Evolutionary conservation across 2,113 vertebrate species (phyloP), one percentile per base, ranked within the genome.

Genomic region (Neolamprologus variostigma): DNA sequence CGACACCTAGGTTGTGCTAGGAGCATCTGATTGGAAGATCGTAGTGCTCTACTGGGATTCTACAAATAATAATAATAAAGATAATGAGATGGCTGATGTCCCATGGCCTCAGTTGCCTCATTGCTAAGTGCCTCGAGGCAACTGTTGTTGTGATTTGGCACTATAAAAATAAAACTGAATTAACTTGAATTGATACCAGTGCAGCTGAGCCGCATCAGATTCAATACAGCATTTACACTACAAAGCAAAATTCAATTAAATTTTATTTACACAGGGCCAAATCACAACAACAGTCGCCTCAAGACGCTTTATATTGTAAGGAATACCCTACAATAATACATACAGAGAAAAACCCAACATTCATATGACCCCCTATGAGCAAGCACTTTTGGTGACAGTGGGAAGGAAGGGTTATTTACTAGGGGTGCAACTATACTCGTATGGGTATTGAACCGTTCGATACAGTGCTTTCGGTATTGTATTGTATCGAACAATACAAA

Each of bases 11-110:
- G 23, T 26, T 57, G 54, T 57, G 23, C 7, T 57, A 57, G 54
- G 12, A 59, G 55, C 55, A 28, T 59, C 8, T 59, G 55, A 59
- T 28, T 59, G 55, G 55, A 59, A 16, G 55, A 59, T 28, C 26
- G 0, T 9, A 16, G 8, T 28, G 55, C 23, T 57, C 13, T 28
- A 16, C 2, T 57, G 13, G 55, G 55, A 57, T 57, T 57, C 23
- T 57, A 57, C 23, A 57, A 94, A 94, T 83, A 79, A 81, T 88
- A 93, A 94, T 84, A 76, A 95, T 83, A 79, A 45, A 7, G 42
- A 73, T 31, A 5, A 59, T 23, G 17, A 10, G 54, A 37, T 40
- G 63, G 35, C 31, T 66, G 61, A 66, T 66, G 61, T n/a, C 26
- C 26, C 55, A 59, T 59, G 55, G 55, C 8, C 55, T 57, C 23